Percentiles rank a stretch among this genome's conserved stretches.
Evolutionary conservation across 2,888 invertebrate species (phyloP).

Genomic region (Temnothorax unifasciatus): DNA sequence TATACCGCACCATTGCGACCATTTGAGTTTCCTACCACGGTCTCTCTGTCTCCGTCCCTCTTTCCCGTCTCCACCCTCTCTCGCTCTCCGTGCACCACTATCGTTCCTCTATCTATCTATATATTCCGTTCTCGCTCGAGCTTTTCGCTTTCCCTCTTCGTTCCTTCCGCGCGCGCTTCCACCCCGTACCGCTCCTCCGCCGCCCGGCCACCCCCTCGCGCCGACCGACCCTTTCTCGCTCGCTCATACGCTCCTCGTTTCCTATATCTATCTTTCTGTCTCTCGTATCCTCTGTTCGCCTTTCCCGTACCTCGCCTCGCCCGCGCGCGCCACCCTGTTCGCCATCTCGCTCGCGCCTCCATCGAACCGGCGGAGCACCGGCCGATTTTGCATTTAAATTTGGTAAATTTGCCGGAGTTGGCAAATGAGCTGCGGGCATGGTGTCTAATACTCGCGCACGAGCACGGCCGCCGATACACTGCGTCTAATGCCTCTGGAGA

Average conservation of each 20-base stretch:
- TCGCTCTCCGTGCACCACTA: slow-evolving; percentile 65
- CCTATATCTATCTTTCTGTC: slow-evolving; percentile 64
- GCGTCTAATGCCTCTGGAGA: slow-evolving; percentile 82
- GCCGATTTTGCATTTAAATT: slow-evolving; percentile 86
- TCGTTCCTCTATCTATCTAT: slow-evolving; percentile 75
- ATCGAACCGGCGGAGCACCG: slow-evolving; percentile 75
- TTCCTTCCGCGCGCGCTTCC: slow-evolving; percentile 58
- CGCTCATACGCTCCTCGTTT: slow-evolving; percentile 21
- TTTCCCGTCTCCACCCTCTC: slow-evolving; percentile 27
- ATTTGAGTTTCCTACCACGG: slow-evolving; percentile 82
- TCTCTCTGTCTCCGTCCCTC: slow-evolving; percentile 70
- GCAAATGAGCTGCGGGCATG: slow-evolving; percentile 85
- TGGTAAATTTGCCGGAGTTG: slow-evolving; percentile 85
- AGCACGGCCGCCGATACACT: slow-evolving; percentile 80
- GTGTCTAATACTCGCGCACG: slow-evolving; percentile 82
- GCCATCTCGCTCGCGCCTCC: slow-evolving; percentile 57
- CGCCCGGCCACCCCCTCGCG: slow-evolving; percentile 8
- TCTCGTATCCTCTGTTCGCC: slow-evolving; percentile 57
- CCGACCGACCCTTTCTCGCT: slow-evolving; percentile 60
- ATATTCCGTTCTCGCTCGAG: slow-evolving; percentile 68
- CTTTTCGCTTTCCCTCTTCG: slow-evolving; percentile 52
- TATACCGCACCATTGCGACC: slow-evolving; percentile 81
- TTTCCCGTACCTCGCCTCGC: slow-evolving; percentile 58
- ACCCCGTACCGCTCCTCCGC: slow-evolving; percentile 42
- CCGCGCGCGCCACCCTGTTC: slow-evolving; percentile 30